These are phyloP conservation scores for Scotopteryx bipunctaria DNA, from an alignment of 2,888 invertebrate genomes.

Conservation along the genomic window DNA sequence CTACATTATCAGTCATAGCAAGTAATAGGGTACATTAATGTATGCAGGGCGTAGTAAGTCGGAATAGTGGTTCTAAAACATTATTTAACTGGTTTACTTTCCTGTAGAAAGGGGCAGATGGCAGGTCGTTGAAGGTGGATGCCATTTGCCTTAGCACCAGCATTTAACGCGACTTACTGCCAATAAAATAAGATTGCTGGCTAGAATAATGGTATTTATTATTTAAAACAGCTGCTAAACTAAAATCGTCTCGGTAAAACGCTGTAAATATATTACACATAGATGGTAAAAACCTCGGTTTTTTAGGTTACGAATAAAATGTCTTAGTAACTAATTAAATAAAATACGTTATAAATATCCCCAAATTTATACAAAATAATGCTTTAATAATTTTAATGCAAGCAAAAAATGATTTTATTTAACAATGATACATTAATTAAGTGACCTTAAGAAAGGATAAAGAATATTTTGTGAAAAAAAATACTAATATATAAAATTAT, in stretches of 20 bases:
- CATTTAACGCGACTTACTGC: constrained; percentile 38
- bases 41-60: background rate
- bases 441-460: too few species aligned
- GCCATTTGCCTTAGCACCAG: constrained; percentile 58
- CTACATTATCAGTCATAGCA: too few species aligned
- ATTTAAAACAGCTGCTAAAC: constrained; percentile 26
- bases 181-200: constrained; percentile 31
- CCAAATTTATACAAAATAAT: constrained; percentile 5
- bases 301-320: background rate
- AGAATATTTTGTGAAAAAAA: too few species aligned
- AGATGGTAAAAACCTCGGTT: too few species aligned
- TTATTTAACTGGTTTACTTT: constrained; percentile 11
- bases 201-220: constrained; percentile 21
- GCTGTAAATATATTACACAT: too few species aligned
- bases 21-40: too few species aligned
- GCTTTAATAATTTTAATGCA: background rate
- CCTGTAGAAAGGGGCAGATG: constrained; percentile 52
- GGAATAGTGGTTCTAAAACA: background rate
- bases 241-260: too few species aligned
- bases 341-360: constrained; percentile 1
- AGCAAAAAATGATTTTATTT: constrained; percentile 5
- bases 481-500: too few species aligned
- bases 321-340: background rate
- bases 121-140: constrained; percentile 55
- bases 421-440: too few species aligned